A percentile compares a stretch with the other conserved stretches of the same genome.
Conservation (phyloP, 2,888 invertebrate species). For the Strigamia transsilvanica region DNA sequence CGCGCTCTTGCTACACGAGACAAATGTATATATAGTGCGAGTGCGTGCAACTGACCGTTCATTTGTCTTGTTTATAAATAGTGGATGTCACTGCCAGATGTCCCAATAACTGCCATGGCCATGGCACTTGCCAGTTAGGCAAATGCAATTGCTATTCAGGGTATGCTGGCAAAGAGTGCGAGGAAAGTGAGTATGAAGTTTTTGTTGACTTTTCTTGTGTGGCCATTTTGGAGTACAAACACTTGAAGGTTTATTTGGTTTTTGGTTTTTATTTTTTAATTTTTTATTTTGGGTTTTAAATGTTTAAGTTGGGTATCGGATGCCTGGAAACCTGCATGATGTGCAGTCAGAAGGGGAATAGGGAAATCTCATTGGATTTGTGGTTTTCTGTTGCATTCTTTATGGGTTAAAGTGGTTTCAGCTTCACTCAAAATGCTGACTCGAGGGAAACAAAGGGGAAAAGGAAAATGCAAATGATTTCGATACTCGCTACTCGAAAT, state of each 20-base stretch:
- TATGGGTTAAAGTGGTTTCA: slow-evolving; percentile 35
- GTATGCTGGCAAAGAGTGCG: slow-evolving; percentile 95
- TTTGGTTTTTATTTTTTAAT: not conserved
- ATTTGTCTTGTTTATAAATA: slow-evolving; percentile 56
- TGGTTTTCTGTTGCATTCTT: slow-evolving; percentile 37
- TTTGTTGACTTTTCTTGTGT: slow-evolving; percentile 23
- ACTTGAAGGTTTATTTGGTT: not conserved
- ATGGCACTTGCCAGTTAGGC: slow-evolving; percentile 94
- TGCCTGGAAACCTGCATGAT: not conserved
- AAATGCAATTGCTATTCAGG: slow-evolving; percentile 97
- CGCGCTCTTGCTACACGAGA: not conserved
- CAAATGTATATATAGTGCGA: slow-evolving; percentile 1
- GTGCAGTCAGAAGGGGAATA: not conserved
- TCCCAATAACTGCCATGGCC: slow-evolving; percentile 94
- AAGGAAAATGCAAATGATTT: slow-evolving; percentile 27
- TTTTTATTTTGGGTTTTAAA: not conserved
- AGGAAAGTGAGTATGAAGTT: slow-evolving; percentile 78
- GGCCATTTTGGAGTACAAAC: too few relatives aligned
- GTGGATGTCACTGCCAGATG: slow-evolving; percentile 67
- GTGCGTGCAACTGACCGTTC: slow-evolving; percentile 24
- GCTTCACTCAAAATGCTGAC: slow-evolving; percentile 11
- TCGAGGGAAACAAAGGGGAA: not conserved
- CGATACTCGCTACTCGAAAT: not conserved
- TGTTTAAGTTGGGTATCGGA: not conserved
- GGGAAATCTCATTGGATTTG: slow-evolving; percentile 15